Evolutionary conservation across 2,797 vertebrate species (phyloP), one percentile per base, ranked within the genome.

Genomic region (Bovichtus diacanthus): DNA sequence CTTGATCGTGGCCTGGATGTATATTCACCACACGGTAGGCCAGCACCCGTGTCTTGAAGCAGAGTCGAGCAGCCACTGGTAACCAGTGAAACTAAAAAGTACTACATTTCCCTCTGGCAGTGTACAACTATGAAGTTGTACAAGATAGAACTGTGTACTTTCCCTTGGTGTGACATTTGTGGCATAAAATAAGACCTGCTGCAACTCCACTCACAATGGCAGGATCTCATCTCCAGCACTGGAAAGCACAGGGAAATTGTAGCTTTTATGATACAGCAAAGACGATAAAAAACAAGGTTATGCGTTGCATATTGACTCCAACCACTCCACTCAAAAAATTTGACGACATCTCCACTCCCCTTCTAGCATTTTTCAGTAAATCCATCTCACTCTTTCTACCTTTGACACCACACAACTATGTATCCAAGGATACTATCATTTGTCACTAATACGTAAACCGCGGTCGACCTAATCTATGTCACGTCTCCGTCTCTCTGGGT

Each of bases 391-490:
- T 70, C 70, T 60, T 63, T 71, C 39, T 23, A 80, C 81, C 82
- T 86, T 41, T 78, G 77, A 89, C 80, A 75, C 43, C 29, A 38
- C 68, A 39, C 36, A 60, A 76, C 65, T 36, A 18, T 3, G 58
- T 74, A 73, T 88, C 67, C 70, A 53, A 27, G 87, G 76, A 74
- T 9, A 43, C 65, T 19, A 78, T 87, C 78, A 69, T 81, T 50
- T 75, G 43, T 36, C 74, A 55, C 51, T 29, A 64, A 15, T 72
- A 63, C 72, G 67, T 60, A 53, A 78, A 49, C 34, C 34, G 5
- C 60, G 60, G 67, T 54, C 3, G 2, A 66, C 75, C 78, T 31
- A 59, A 70, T 68, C 69, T 44, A 19, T 8, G 39, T 56, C 74
- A 47, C 58, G 18, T 71, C 51, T 53, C 51, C 56, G 25, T 43